Conservation (phyloP, 1,140 invertebrate genomes). For the Littorina saxatilis region DNA sequence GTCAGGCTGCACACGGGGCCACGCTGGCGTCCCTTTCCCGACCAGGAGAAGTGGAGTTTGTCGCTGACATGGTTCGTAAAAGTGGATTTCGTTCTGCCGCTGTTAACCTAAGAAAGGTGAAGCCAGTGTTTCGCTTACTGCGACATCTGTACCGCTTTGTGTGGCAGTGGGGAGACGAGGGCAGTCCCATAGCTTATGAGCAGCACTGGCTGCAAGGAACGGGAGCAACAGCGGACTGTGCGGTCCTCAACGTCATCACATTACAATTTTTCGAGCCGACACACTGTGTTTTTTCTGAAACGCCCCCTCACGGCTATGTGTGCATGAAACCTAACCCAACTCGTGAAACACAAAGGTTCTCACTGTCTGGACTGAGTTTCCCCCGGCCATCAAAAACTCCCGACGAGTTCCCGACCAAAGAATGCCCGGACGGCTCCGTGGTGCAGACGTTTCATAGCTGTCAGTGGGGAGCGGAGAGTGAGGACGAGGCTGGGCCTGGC, state of each 20-base stretch:
- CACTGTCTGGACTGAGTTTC: not conserved
- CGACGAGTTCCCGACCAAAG: not conserved
- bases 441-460: slow-evolving; percentile 11
- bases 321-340: not conserved
- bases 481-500: not conserved
- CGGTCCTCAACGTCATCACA: too few relatives aligned
- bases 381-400: not conserved
- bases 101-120: not conserved
- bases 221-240: not conserved
- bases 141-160: not conserved
- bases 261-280: too few relatives aligned
- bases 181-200: not conserved
- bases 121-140: not conserved
- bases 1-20: not conserved
- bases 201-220: not conserved
- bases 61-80: not conserved
- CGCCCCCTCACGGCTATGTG: not conserved
- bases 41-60: not conserved
- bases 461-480: too few relatives aligned
- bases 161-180: slow-evolving; percentile 4
- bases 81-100: not conserved
- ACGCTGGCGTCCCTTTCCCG: not conserved
- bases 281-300: too few relatives aligned
- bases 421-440: not conserved
- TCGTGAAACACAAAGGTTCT: too few relatives aligned